Evolutionary conservation across 2,797 vertebrate genomes (phyloP).

Genomic region (Ataeniobius toweri): DNA sequence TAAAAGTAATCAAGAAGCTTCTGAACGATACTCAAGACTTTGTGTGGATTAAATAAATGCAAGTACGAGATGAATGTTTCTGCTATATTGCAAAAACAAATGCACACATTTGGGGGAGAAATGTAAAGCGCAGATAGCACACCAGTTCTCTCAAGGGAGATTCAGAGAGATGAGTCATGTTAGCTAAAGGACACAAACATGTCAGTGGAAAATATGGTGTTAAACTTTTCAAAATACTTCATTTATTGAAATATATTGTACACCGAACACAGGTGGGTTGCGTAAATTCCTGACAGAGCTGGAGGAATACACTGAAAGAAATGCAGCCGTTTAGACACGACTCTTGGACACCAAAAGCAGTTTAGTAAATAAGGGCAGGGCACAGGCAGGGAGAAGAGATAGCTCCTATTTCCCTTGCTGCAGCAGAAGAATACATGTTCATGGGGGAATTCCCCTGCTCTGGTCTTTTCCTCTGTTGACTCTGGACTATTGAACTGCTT

Average conservation of each 20-base stretch:
- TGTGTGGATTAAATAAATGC: constrained; percentile 6
- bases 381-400: constrained; percentile 35
- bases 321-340: background rate
- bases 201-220: background rate
- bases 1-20: constrained; percentile 16
- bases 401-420: constrained; percentile 65
- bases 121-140: background rate
- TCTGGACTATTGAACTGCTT: constrained; percentile 11
- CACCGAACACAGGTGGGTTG: background rate
- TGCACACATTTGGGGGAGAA: background rate
- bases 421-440: constrained; percentile 36
- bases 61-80: constrained; percentile 2
- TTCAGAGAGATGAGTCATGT: constrained; percentile 2
- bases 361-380: constrained; percentile 42
- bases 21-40: constrained; percentile 15
- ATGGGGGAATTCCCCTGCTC: constrained; percentile 58
- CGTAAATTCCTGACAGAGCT: background rate
- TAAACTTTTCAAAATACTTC: background rate
- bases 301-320: background rate
- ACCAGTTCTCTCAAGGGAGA: constrained; percentile 8
- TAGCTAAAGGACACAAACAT: constrained; percentile 18
- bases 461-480: constrained; percentile 39
- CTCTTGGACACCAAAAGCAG: constrained; percentile 29
- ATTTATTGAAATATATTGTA: background rate
- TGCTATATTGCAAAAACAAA: background rate